Percentiles rank a stretch among this genome's conserved stretches.
These are phyloP conservation scores for Gopherus evgoodei DNA, from an alignment of 2,113 vertebrate genomes.

Conservation along the genomic window DNA sequence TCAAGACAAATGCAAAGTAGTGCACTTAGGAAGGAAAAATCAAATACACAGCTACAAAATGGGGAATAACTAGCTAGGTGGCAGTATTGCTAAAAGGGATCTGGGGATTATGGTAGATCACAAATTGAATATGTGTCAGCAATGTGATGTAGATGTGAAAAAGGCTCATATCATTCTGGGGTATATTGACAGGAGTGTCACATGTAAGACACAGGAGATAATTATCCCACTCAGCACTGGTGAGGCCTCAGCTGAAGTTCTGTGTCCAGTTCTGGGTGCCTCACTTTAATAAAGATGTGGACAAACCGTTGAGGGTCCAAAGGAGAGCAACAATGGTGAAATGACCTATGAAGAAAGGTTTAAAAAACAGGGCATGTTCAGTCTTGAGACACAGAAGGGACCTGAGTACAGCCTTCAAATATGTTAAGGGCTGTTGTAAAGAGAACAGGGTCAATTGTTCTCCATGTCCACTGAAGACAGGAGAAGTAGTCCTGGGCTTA, in stretches of 20 bases:
- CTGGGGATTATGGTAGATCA: not conserved
- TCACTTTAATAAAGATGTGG: not conserved
- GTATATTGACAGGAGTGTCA: not conserved
- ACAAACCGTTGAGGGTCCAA: not conserved
- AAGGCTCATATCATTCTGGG: not conserved
- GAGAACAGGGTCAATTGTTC: not conserved
- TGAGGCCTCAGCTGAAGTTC: no score
- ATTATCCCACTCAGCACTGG: not conserved
- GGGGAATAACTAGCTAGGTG: not conserved
- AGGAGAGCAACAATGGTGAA: not conserved
- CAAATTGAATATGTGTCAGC: not conserved
- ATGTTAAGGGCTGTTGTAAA: not conserved
- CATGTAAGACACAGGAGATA: not conserved
- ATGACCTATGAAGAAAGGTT: not conserved
- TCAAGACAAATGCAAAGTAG: not conserved
- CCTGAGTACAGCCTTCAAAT: not conserved
- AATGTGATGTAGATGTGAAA: not conserved
- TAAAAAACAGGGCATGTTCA: not conserved
- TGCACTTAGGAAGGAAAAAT: not conserved
- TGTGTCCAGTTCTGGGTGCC: not conserved
- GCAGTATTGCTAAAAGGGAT: not conserved
- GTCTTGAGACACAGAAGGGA: not conserved
- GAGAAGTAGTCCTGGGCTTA: not conserved
- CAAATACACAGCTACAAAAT: not conserved
- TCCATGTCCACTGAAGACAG: not conserved